These are phyloP conservation scores for Channallabes apus DNA, from an alignment of 2,797 vertebrate species.

Conservation along the genomic window DNA sequence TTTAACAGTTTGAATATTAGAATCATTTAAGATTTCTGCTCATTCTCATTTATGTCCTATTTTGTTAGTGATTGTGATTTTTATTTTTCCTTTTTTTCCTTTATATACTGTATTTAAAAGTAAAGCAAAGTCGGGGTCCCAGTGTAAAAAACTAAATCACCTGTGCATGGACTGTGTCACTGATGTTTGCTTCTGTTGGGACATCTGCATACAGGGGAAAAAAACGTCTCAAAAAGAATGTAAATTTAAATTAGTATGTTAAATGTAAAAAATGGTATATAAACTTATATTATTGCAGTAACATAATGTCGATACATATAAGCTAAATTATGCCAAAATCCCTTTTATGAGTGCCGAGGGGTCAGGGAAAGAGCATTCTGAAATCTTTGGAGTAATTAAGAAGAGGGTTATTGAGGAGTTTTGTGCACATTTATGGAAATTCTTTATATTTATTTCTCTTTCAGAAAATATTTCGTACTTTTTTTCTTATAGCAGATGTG, in stretches of 20 bases:
- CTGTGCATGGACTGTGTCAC: not conserved
- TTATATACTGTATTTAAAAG: not conserved
- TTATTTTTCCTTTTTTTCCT: not conserved
- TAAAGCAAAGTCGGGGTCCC: not conserved
- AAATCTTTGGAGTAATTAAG: not conserved
- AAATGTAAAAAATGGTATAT: too few relatives aligned
- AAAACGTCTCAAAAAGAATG: too few relatives aligned
- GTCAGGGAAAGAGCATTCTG: not conserved
- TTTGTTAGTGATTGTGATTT: not conserved
- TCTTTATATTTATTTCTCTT: not conserved
- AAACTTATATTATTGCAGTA: too few relatives aligned
- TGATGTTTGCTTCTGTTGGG: not conserved
- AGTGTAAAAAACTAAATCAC: not conserved
- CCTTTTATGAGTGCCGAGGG: not conserved
- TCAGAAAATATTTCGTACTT: not conserved
- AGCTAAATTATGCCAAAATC: too few relatives aligned
- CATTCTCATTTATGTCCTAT: not conserved
- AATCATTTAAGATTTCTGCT: not conserved
- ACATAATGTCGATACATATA: too few relatives aligned
- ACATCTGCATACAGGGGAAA: not conserved
- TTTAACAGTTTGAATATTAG: not conserved
- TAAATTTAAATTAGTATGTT: too few relatives aligned
- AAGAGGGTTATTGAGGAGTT: not conserved
- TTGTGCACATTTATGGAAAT: not conserved
- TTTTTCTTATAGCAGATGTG: constrained; percentile 14